Evolutionary conservation across 2,113 vertebrate species (phyloP).

Genomic region (human (Homo sapiens)): DNA sequence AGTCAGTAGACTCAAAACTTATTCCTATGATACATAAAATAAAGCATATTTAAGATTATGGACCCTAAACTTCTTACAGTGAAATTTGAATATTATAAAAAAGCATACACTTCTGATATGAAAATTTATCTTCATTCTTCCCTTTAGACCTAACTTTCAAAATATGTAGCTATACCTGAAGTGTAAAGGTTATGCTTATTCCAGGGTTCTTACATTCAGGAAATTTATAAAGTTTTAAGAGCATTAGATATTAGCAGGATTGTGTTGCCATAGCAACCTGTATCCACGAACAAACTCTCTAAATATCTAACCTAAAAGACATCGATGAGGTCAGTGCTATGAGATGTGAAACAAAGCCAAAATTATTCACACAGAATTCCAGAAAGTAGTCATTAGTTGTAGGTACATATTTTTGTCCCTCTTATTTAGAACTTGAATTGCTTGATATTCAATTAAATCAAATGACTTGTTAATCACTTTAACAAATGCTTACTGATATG

Average conservation of each 20-base stretch:
- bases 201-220: neutral
- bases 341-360: constrained; percentile 3
- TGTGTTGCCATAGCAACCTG: constrained; percentile 37
- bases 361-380: neutral
- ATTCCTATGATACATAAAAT: neutral
- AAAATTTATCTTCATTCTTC: neutral
- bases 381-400: neutral
- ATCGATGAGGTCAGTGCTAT: neutral
- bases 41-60: neutral
- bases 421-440: neutral
- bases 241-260: neutral
- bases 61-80: neutral
- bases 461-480: neutral
- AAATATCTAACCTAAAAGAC: constrained; percentile 51
- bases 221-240: constrained; percentile 44
- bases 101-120: neutral
- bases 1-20: neutral
- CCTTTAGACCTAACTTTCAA: neutral
- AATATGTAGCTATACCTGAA: neutral
- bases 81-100: neutral
- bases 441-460: neutral
- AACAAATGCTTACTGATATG: neutral
- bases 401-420: neutral
- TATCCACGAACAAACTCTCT: neutral
- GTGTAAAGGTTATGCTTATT: constrained; percentile 25